Evolutionary conservation across 2,888 invertebrate species (phyloP).

Genomic region (Leucania comma): DNA sequence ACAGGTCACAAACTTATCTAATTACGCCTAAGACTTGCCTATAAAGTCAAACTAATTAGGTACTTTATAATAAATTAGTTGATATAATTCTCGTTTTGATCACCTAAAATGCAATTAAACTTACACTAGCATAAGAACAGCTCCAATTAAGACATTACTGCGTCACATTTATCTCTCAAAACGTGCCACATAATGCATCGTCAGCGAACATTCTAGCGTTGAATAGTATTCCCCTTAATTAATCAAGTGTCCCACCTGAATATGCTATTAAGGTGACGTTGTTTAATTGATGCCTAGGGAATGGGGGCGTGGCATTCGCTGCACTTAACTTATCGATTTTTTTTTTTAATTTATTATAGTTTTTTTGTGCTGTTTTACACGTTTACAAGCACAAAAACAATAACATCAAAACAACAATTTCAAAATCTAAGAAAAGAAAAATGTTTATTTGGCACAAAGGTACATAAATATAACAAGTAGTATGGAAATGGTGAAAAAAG

Average conservation of each 20-base stretch:
- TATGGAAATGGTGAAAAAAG: too few relatives aligned
- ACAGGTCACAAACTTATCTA: too few relatives aligned
- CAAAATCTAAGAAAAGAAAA: too few relatives aligned
- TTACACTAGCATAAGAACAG: not conserved
- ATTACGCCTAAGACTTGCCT: too few relatives aligned
- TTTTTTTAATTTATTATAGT: too few relatives aligned
- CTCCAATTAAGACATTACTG: constrained; percentile 16
- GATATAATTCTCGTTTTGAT: too few relatives aligned
- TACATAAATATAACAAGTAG: too few relatives aligned
- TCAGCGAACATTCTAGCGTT: constrained; percentile 27
- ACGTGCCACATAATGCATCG: constrained; percentile 36
- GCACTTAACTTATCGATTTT: not conserved
- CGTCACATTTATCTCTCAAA: constrained; percentile 22
- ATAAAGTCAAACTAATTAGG: too few relatives aligned
- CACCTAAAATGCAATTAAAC: constrained; percentile 1
- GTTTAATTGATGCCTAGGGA: constrained; percentile 44
- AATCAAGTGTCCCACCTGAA: constrained; percentile 45
- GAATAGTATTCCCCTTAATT: constrained; percentile 35
- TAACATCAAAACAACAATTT: too few relatives aligned
- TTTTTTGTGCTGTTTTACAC: too few relatives aligned
- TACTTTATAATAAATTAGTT: not conserved
- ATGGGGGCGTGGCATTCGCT: not conserved
- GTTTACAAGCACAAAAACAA: too few relatives aligned
- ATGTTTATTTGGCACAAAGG: too few relatives aligned
- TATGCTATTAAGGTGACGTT: constrained; percentile 33